These are phyloP conservation scores for Syritta pipiens DNA, from an alignment of 2,888 invertebrate genomes.

Conservation along the genomic window DNA sequence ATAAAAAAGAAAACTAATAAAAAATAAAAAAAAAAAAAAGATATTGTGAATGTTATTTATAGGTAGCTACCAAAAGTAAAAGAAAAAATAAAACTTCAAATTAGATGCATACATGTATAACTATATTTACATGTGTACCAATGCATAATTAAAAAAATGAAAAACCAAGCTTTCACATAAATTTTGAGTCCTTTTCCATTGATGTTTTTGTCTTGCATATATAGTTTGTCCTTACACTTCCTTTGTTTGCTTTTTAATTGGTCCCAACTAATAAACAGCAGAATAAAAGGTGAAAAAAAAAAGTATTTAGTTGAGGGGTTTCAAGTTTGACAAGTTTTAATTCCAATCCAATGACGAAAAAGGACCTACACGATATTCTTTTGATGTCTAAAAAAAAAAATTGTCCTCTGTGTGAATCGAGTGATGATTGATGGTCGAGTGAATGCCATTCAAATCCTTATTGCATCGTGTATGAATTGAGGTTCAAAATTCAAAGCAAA, in stretches of 20 bases:
- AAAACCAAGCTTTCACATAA: constrained; percentile 15
- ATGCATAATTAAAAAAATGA: too few species aligned
- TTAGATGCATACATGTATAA: constrained; percentile 38
- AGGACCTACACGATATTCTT: too few species aligned
- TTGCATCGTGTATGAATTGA: too few species aligned
- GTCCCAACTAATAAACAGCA: background rate
- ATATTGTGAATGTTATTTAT: constrained; percentile 63
- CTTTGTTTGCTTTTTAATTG: background rate
- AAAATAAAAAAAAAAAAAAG: constrained; percentile 63
- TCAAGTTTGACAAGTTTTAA: constrained; percentile 23
- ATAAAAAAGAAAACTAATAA: constrained; percentile 36
- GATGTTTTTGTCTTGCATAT: background rate
- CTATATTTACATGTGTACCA: too few species aligned
- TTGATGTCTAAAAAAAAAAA: too few species aligned
- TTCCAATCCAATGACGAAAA: background rate
- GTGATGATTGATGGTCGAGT: too few species aligned
- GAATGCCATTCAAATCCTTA: too few species aligned
- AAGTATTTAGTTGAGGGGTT: background rate
- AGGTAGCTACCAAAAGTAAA: constrained; percentile 64
- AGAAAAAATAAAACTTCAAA: constrained; percentile 43
- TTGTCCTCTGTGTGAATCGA: too few species aligned
- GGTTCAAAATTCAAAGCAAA: too few species aligned
- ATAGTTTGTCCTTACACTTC: constrained; percentile 1
- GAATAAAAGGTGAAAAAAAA: background rate
- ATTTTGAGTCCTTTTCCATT: background rate